Evolutionary conservation across 2,888 invertebrate species (phyloP).

Genomic region (Drosophila anomalipes): DNA sequence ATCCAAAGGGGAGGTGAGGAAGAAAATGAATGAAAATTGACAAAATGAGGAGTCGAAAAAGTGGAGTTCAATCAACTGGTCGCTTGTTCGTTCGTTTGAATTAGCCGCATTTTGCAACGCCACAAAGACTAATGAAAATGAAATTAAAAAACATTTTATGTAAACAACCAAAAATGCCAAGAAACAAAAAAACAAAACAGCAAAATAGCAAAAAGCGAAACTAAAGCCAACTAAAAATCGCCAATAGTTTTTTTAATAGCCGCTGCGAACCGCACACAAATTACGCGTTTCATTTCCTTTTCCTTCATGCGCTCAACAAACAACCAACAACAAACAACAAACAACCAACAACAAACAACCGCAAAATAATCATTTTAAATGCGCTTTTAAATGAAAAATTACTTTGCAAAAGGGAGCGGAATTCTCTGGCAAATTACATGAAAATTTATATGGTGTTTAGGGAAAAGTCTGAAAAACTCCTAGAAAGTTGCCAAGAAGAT

Average conservation of each 20-base stretch:
- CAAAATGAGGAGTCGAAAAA: constrained; percentile 35
- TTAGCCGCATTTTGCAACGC: constrained; percentile 65
- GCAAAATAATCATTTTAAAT: constrained; percentile 52
- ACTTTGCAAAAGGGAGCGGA: constrained; percentile 16
- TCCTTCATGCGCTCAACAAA: constrained; percentile 53
- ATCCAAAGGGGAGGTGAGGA: constrained; percentile 20
- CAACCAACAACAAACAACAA: constrained; percentile 30
- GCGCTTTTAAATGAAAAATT: constrained; percentile 50
- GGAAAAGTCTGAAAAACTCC: constrained; percentile 18
- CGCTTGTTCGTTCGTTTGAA: constrained; percentile 30
- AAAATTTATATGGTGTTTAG: neutral
- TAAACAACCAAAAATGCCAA: constrained; percentile 50
- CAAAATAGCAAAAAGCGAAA: constrained; percentile 36
- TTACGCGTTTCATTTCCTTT: constrained; percentile 78
- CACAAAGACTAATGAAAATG: constrained; percentile 68
- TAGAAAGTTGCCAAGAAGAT: constrained; percentile 4
- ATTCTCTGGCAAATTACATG: constrained; percentile 8
- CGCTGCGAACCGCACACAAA: constrained; percentile 64
- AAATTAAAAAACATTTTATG: constrained; percentile 80
- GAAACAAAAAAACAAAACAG: constrained; percentile 13
- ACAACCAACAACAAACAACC: constrained; percentile 29
- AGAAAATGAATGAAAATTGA: constrained; percentile 40
- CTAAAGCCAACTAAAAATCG: constrained; percentile 49
- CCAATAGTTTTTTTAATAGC: constrained; percentile 64
- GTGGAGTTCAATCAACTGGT: constrained; percentile 71